A percentile compares a stretch with the other conserved stretches of the same genome.
Evolutionary conservation across 30 jellyfish, hydroid and myxozoan genomes (phyloP).

Genomic region (Hydra vulgaris): DNA sequence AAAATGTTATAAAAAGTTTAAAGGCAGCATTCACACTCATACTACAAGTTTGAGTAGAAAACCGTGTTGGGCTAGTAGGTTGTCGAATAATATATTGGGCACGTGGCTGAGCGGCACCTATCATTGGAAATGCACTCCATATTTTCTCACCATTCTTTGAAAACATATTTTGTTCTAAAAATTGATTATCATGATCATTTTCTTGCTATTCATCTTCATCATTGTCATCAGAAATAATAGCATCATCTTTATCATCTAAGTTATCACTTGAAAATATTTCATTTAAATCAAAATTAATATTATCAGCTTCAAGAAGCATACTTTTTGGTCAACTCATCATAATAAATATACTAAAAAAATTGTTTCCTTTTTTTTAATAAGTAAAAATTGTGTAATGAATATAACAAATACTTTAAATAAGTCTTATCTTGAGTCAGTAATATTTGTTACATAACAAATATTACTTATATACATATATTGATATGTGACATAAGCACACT

Average conservation of each 20-base stretch:
- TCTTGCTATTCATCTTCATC: background rate
- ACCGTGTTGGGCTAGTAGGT: background rate
- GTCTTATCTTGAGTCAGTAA: no score
- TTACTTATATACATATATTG: no score
- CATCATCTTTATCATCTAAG: background rate
- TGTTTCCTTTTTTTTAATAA: no score
- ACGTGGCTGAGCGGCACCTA: background rate
- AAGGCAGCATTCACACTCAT: background rate
- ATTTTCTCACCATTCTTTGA: background rate
- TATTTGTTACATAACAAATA: no score
- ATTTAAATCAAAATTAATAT: background rate
- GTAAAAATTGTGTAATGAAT: no score
- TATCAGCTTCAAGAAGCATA: background rate
- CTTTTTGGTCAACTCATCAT: background rate
- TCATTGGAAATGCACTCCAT: background rate
- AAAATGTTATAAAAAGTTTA: background rate
- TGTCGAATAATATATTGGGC: background rate
- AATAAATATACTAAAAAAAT: background rate
- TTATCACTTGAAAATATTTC: background rate
- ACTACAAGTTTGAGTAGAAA: background rate
- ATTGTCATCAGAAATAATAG: background rate
- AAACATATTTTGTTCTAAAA: background rate
- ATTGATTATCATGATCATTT: background rate
- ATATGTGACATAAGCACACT: no score
- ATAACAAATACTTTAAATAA: no score